phyloP scores from a whole-genome alignment of 2,888 invertebrate species.

The Dryococelus australis region DNA sequence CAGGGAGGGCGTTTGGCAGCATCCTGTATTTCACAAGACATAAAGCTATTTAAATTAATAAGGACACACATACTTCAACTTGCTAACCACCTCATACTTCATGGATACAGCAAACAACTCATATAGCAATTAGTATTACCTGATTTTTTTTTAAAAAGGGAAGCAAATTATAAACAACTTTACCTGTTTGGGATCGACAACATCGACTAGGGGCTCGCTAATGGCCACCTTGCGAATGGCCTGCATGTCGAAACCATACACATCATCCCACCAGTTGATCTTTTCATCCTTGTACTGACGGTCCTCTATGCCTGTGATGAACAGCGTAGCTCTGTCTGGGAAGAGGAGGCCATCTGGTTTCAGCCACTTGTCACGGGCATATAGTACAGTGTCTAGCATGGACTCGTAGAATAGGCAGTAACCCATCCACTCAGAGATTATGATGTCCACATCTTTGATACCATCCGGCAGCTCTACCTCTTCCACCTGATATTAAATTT shows the following conservation, averaged over 20 bases:
- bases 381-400: constrained; percentile 99
- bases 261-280: constrained; percentile 99
- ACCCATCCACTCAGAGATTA: constrained; percentile 84
- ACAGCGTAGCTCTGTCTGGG: constrained; percentile 83
- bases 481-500: constrained; percentile 71
- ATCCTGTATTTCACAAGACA: too few relatives aligned
- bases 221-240: constrained; percentile 98
- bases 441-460: constrained; percentile 91
- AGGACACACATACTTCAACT: too few relatives aligned
- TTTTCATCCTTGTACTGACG: constrained; percentile 99
- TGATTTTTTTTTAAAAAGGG: too few relatives aligned
- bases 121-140: too few relatives aligned
- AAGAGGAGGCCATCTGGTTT: constrained; percentile 84
- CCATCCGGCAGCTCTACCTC: constrained; percentile 93
- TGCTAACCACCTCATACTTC: too few relatives aligned
- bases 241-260: constrained; percentile 99
- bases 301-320: constrained; percentile 93
- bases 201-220: constrained; percentile 97
- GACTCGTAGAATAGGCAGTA: constrained; percentile 97
- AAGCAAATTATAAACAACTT: background rate
- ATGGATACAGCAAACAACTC: too few relatives aligned
- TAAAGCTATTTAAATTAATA: too few relatives aligned
- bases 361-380: constrained; percentile 97
- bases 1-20: too few relatives aligned
- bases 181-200: constrained; percentile 96